Base-by-base conservation (phyloP, 2,797 vertebrate species). In the Craterocephalus amniculus region DNA sequence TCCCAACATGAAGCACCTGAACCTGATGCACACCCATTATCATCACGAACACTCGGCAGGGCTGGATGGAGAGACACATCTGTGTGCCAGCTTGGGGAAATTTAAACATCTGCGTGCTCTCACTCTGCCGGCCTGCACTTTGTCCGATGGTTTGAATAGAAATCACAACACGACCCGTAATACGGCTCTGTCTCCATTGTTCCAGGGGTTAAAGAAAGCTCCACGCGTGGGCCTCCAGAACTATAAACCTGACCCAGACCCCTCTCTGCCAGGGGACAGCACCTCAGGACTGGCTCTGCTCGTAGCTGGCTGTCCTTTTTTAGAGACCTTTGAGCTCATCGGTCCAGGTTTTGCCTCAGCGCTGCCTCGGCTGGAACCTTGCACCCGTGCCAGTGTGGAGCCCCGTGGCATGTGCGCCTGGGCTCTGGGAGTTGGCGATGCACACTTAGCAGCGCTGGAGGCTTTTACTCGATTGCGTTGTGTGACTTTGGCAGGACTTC, bases 11-110 rank as follows among this genome's bases (percentile, higher is more conserved):
- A 92, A 88, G 43, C 96, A 97, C 85, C 92, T 99, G 77, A 99
- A 99, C 87, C 93, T 99, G 38, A 97, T 97, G 2, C 97, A 97
- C 12, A 97, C 96, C 4, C 98, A 99, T 86, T 97, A 98, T 67
- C 97, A 99, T 58, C 91, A 94, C 0, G 82, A 89, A 34, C 66
- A 76, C 81, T 87, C 94, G 0, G 90, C 93, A 13, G 92, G 67
- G 4, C 52, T 67, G 6, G 81, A 84, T 64, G 80, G 90, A 4
- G 95, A 95, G 49, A 85, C 84, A 10, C 98, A 99, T 86, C 89
- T 99, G 64, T 98, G 97, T 79, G 93, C 93, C 60, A 91, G 96
- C 59, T 87, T 99, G 70, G 94, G 95, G 62, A 92, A 89, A 35
- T 93, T 99, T 26, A 67, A 84, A 63, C 79, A 90, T 56, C 93